Base-by-base conservation (phyloP, 2,888 invertebrate species). In the Scaptomyza parva region DNA sequence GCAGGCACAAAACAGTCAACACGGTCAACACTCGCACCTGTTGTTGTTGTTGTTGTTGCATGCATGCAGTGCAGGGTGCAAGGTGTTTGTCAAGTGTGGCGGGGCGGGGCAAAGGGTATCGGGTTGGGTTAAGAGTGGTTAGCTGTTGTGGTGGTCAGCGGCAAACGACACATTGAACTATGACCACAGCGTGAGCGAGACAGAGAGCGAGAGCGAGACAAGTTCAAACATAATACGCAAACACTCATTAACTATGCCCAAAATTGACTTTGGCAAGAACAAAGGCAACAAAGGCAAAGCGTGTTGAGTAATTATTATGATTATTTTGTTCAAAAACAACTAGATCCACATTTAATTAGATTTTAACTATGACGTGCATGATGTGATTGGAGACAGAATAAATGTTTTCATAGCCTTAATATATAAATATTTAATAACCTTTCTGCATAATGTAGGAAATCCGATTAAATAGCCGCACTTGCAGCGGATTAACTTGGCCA, bases 21-120 rank as follows among this genome's bases (percentile, higher is more conserved):
- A 7, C 14, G 33, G 33, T n/a, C 28, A 28, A 9, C 53, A 22
- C 26, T 24, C 35, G 55, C 43, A 52, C 12, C 22, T 28, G 44
- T 47, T 17, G 17, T 17, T 47, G 53, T 58, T 47, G 66, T 26
- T 28, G 44, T 47, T 17, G 17, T 17, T 47, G 53, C 62, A 51
- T 70, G 67, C 50, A 53, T n/a, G n/a, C n/a, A n/a, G n/a, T n/a
- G n/a, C n/a, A n/a, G n/a, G n/a, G n/a, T n/a, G n/a, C 33, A 51
- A 68, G 69, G 55, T 53, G 52, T 69, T 47, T 35, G 52, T n/a
- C 33, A 40, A 11, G 39, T 12, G 18, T 52, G 17, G 17, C 37
- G 3, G 17, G 37, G 35, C 28, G 17, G 12, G 35, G 24, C 22
- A 12, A 30, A 22, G 30, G n/a, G n/a, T n/a, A 9, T 28, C 28